phyloP scores from a whole-genome alignment of 1,140 invertebrate species.

The Drosophila takahashii region DNA sequence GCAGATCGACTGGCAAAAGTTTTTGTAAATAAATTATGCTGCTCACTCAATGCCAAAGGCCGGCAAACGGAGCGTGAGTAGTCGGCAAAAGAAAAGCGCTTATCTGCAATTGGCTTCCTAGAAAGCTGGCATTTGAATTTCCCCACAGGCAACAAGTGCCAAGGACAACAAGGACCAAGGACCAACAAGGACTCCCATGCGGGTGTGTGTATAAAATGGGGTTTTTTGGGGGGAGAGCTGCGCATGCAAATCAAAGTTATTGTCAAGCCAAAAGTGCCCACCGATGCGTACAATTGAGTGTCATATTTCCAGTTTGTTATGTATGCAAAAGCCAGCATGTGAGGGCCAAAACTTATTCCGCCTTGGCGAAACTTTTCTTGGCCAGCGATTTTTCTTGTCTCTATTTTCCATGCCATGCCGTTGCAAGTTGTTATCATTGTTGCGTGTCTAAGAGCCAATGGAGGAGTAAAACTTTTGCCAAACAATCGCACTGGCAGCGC shows the following conservation, averaged over 20 bases:
- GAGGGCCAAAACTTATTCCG: slow-evolving; percentile 57
- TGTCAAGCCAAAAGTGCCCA: slow-evolving; percentile 75
- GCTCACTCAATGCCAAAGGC: slow-evolving; percentile 58
- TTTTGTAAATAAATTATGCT: slow-evolving; percentile 65
- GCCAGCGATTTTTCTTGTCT: slow-evolving; percentile 52
- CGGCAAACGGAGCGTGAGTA: slow-evolving; percentile 53
- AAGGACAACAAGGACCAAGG: slow-evolving; percentile 4
- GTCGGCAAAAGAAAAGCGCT: slow-evolving; percentile 68
- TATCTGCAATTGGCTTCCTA: slow-evolving; percentile 77
- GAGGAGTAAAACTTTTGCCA: slow-evolving; percentile 72
- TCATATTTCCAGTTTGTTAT: slow-evolving; percentile 78
- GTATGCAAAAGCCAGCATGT: slow-evolving; percentile 56
- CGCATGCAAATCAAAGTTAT: slow-evolving; percentile 79
- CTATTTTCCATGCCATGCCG: slow-evolving; percentile 24
- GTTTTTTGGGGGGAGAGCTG: neutral
- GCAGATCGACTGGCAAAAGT: slow-evolving; percentile 55
- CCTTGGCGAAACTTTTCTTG: slow-evolving; percentile 52
- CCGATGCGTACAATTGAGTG: slow-evolving; percentile 81
- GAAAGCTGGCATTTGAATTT: slow-evolving; percentile 70
- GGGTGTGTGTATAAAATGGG: slow-evolving; percentile 18
- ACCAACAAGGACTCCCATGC: slow-evolving; percentile 28
- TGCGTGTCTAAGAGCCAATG: slow-evolving; percentile 79
- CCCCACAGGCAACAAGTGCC: slow-evolving; percentile 73
- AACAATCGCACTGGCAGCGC: slow-evolving; percentile 50
- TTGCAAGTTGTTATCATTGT: slow-evolving; percentile 79